Evolutionary conservation across 2,888 invertebrate genomes (phyloP).

Genomic region (Ariolimax columbianus): DNA sequence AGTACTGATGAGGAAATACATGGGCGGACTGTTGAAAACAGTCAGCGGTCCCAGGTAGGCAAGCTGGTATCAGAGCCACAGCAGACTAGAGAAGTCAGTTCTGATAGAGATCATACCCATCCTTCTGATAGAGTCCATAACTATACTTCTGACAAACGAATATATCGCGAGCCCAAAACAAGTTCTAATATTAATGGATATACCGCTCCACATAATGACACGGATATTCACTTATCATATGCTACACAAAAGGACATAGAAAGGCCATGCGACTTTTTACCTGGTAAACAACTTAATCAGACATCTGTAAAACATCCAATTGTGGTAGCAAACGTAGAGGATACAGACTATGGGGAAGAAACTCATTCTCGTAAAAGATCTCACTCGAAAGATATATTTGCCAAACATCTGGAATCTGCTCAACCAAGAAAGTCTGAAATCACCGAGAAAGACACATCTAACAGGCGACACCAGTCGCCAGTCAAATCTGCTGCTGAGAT

Average conservation of each 20-base stretch:
- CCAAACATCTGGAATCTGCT: constrained; percentile 46
- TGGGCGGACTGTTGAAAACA: neutral
- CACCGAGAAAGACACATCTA: neutral
- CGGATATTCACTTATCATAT: neutral
- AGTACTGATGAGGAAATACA: neutral
- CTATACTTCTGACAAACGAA: neutral
- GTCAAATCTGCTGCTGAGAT: neutral
- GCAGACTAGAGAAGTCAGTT: neutral
- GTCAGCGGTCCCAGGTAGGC: neutral
- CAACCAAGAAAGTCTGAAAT: neutral
- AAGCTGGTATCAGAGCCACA: neutral
- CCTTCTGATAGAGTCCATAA: neutral
- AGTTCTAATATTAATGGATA: neutral
- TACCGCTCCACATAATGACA: neutral
- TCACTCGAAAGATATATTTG: constrained; percentile 48
- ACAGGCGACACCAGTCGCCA: neutral
- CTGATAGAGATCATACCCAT: too few species aligned
- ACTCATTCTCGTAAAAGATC: constrained; percentile 8
- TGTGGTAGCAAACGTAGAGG: neutral
- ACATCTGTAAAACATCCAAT: neutral
- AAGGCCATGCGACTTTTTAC: neutral
- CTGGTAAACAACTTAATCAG: neutral
- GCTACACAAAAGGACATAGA: neutral
- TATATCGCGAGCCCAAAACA: neutral
- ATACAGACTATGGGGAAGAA: neutral